A percentile compares a stretch with the other conserved stretches of the same genome.
Conservation (phyloP, 2,113 vertebrate species). For the Podarcis muralis region DNA sequence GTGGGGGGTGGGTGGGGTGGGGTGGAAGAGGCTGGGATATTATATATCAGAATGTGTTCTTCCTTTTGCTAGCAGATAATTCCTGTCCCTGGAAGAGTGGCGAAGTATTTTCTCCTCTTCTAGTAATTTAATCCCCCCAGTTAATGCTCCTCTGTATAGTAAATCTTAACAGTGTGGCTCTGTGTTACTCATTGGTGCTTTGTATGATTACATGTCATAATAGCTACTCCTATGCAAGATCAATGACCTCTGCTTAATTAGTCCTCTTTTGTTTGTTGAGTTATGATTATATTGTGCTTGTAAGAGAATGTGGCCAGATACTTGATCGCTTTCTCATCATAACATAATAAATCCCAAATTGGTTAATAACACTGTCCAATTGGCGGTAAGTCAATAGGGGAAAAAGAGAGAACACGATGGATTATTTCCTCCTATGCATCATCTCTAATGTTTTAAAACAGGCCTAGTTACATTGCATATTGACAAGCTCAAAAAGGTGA, state of each 20-base stretch:
- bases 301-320: conserved; percentile 52
- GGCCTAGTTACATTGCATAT: neutral
- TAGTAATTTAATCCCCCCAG: conserved; percentile 54
- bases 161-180: conserved; percentile 35
- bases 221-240: conserved; percentile 41
- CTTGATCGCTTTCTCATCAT: conserved; percentile 16
- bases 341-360: neutral
- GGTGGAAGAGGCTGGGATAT: too few species aligned
- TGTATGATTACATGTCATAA: conserved; percentile 47
- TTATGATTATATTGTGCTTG: conserved; percentile 51
- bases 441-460: neutral
- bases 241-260: conserved; percentile 55
- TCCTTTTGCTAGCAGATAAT: neutral
- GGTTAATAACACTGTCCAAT: conserved; percentile 30
- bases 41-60: neutral
- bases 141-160: conserved; percentile 39
- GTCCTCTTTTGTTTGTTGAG: conserved; percentile 61
- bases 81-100: conserved; percentile 7
- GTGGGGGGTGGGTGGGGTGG: too few species aligned
- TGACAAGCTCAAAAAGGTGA: conserved; percentile 11
- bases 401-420: neutral
- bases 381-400: conserved; percentile 39
- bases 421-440: neutral
- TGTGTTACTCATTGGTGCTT: conserved; percentile 43
- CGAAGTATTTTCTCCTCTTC: conserved; percentile 11